Evolutionary conservation across 2,113 vertebrate species (phyloP).

Genomic region (Ranitomeya variabilis): DNA sequence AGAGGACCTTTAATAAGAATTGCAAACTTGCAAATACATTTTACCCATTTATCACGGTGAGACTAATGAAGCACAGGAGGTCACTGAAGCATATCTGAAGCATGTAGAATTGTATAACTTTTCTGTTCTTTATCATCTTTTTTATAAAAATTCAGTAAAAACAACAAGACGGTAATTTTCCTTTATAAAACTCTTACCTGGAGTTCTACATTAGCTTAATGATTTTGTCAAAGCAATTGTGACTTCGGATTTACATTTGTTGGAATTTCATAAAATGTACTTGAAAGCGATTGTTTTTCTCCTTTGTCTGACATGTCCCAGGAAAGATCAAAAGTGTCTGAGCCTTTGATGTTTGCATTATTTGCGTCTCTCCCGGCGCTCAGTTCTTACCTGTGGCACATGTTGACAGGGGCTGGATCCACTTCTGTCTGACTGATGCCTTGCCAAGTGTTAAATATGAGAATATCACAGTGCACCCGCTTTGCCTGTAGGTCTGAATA

Average conservation of each 20-base stretch:
- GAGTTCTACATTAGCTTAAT: not conserved
- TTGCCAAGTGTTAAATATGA: conserved; percentile 6
- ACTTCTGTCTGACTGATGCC: not conserved
- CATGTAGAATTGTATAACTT: not conserved
- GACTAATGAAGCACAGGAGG: no score
- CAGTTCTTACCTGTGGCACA: not conserved
- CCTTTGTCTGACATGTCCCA: not conserved
- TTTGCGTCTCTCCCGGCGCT: not conserved
- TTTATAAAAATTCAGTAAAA: not conserved
- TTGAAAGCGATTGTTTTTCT: conserved; percentile 14
- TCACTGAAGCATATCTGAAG: no score
- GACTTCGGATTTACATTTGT: conserved; percentile 10
- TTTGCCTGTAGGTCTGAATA: not conserved
- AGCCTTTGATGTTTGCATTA: conserved; percentile 27
- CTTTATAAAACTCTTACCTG: not conserved
- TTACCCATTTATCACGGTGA: no score
- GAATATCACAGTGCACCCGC: not conserved
- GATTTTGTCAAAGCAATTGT: not conserved
- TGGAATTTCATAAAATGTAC: not conserved
- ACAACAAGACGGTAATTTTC: not conserved
- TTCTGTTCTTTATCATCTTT: not conserved
- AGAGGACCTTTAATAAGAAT: no score
- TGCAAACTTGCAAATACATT: no score
- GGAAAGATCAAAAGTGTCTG: conserved; percentile 11
- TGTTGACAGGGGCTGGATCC: not conserved